Percentiles rank a stretch among this genome's conserved stretches.
Evolutionary conservation across 2,888 invertebrate species (phyloP).

Genomic region (Apocheima hispidaria): DNA sequence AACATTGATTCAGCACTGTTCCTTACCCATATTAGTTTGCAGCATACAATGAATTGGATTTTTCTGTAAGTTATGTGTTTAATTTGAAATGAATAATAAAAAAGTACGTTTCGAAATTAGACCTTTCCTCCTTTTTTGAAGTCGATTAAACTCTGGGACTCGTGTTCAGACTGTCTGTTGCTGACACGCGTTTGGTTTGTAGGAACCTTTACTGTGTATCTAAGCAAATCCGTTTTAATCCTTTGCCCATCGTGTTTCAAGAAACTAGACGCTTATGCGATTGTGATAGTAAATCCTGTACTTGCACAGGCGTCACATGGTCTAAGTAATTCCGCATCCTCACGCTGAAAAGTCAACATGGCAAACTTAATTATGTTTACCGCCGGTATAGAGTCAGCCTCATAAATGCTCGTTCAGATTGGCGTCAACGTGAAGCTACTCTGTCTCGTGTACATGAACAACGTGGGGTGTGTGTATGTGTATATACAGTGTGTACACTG

Average conservation of each 20-base stretch:
- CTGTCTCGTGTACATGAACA: background rate
- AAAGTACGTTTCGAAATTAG: no score
- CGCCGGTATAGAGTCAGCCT: constrained; percentile 51
- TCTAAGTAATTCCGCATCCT: constrained; percentile 53
- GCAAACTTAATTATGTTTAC: constrained; percentile 63
- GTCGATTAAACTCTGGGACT: no score
- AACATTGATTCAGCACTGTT: no score
- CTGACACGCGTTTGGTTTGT: no score
- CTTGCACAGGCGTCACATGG: constrained; percentile 36
- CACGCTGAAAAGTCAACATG: constrained; percentile 52
- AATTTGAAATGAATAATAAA: no score
- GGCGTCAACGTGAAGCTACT: constrained; percentile 26
- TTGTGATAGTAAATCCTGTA: constrained; percentile 31
- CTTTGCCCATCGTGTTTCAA: constrained; percentile 14
- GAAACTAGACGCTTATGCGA: constrained; percentile 27
- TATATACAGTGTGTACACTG: constrained; percentile 19
- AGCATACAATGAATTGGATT: no score
- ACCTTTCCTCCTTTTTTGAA: no score
- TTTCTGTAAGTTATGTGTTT: no score
- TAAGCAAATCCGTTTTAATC: constrained; percentile 24
- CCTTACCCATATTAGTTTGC: no score
- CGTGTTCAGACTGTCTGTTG: no score
- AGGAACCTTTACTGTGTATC: constrained; percentile 3
- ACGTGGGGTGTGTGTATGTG: background rate
- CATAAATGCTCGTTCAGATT: constrained; percentile 52